A percentile compares a stretch with the other conserved stretches of the same genome.
phyloP scores from a whole-genome alignment of 2,888 invertebrate genomes.

The Cotesia congregata region DNA sequence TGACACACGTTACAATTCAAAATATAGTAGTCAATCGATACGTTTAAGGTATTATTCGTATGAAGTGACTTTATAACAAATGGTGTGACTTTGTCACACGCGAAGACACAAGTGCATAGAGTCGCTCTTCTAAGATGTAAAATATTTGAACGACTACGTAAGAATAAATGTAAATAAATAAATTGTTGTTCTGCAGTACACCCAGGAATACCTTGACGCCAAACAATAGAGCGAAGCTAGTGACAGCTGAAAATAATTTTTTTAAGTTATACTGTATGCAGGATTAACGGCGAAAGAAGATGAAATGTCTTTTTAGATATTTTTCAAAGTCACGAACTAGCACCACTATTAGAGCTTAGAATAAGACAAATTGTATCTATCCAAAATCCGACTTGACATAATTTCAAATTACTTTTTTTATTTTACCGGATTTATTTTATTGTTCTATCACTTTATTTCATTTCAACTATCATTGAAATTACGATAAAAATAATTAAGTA shows the following conservation, averaged over 20 bases:
- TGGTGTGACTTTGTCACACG: constrained; percentile 45
- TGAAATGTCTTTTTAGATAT: constrained; percentile 15
- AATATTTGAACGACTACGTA: background rate
- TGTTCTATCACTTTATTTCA: no score
- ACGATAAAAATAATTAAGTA: no score
- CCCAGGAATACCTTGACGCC: background rate
- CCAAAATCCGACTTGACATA: background rate
- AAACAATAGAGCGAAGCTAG: constrained; percentile 19
- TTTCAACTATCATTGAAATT: no score
- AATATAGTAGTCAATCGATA: no score
- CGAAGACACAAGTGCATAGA: constrained; percentile 52
- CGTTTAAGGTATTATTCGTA: no score
- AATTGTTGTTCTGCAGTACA: background rate
- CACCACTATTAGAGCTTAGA: background rate
- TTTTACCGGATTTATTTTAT: background rate
- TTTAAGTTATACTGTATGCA: background rate
- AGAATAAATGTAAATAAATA: background rate
- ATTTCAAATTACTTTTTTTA: background rate
- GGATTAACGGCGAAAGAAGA: background rate
- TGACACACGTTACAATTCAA: no score
- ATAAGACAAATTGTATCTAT: constrained; percentile 7
- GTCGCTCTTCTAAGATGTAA: constrained; percentile 27
- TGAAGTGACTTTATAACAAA: constrained; percentile 30
- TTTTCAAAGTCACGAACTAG: constrained; percentile 15
- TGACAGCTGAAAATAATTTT: constrained; percentile 23